Evolutionary conservation across 2,113 vertebrate genomes (phyloP).

Genomic region (Microcebus jonahi): DNA sequence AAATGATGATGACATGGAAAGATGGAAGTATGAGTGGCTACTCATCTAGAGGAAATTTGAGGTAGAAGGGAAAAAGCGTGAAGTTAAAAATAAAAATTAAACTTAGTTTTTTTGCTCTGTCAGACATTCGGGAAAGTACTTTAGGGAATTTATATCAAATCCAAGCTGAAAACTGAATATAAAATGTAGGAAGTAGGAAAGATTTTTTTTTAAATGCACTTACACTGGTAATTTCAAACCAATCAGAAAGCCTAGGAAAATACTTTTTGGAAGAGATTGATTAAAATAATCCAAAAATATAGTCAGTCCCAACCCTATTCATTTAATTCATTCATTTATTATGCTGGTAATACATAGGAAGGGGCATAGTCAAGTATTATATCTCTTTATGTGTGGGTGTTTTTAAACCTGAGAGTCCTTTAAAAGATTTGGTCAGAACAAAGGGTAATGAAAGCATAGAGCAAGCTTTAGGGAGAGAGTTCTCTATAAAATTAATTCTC

Average conservation of each 20-base stretch:
- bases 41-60: neutral
- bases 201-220: neutral
- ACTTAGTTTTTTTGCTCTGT: neutral
- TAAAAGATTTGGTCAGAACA: conserved; percentile 1
- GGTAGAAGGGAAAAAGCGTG: neutral
- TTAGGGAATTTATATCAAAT: neutral
- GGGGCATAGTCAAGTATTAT: neutral
- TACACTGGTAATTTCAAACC: conserved; percentile 17
- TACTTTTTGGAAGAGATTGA: neutral
- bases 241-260: neutral
- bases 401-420: neutral
- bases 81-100: conserved; percentile 9
- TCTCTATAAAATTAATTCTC: neutral
- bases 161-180: conserved; percentile 37
- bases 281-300: conserved; percentile 4
- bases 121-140: neutral
- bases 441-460: neutral
- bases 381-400: neutral
- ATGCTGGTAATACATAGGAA: neutral
- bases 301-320: neutral
- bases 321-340: neutral
- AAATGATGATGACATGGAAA: neutral
- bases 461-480: neutral
- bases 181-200: conserved; percentile 12
- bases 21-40: neutral